Base-by-base conservation (phyloP, 2,888 invertebrate genomes). In the Nephrocerus scutellatus region DNA sequence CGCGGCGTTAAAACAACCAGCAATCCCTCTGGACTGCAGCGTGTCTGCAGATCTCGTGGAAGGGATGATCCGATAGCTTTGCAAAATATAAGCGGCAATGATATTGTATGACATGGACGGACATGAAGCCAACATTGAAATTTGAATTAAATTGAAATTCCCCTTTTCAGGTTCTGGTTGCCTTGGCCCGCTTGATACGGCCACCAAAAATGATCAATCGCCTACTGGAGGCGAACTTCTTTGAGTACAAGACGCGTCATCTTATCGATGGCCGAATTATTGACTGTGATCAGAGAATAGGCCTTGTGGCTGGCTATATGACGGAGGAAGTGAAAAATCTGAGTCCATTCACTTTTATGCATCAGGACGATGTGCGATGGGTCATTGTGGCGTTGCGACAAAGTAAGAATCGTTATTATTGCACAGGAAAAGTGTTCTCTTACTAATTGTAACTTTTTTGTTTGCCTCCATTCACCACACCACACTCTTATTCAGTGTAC, bases 201-300 rank as follows among this genome's bases (percentile, higher is more conserved):
- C 84, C 84, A 32, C 76, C 77, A 39, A 74, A 82, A 36, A 76
- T 85, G 32, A 78, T 80, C 21, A 76, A 77, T 52, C 70, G 78
- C 36, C 60, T 81, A 29, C 63, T 82, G 40, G 82, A 82, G 55
- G 76, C 79, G 6, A 77, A 75, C 41, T 80, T 82, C 51, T 80
- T 90, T 56, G 91, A 92, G 64, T 93, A 92, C 66, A 81, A 86
- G 60, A 91, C 91, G 2, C 76, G 91, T 49, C 92, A 93, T 69
- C 73, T 86, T 39, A 78, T 90, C 36, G 90, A 91, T 70, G 91
- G 92, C 1, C 77, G 84, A 30, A 90, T 93, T 49, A 81, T 91
- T 33, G 88, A 84, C 61, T 86, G 87, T 62, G 93, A 93, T 64
- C 91, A 91, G 62, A 79, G 90, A 59, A 89, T 92, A 59, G 87